Percentiles rank a stretch among this genome's conserved stretches.
phyloP scores from a whole-genome alignment of 1,140 invertebrate species.

The Sminthurinus signatus region DNA sequence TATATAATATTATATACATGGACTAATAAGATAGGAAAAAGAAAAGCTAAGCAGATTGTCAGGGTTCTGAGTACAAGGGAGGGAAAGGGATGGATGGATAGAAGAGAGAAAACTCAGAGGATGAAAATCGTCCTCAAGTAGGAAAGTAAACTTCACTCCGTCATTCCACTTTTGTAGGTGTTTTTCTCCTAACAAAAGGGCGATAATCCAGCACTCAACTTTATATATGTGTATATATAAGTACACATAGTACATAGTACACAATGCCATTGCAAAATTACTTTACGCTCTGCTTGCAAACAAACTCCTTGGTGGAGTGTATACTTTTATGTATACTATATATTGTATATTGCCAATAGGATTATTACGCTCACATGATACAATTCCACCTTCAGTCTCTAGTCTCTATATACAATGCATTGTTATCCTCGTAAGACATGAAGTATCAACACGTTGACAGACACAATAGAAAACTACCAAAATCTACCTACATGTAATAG shows the following conservation, averaged over 20 bases:
- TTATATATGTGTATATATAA: neutral
- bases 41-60: neutral
- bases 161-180: conserved; percentile 12
- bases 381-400: no score
- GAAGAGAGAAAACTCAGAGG: neutral
- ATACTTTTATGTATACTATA: neutral
- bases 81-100: neutral
- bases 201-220: conserved; percentile 20
- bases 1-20: neutral
- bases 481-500: no score
- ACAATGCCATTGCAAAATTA: conserved; percentile 7
- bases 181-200: conserved; percentile 12
- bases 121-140: neutral
- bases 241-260: neutral
- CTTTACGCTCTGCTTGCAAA: conserved; percentile 8
- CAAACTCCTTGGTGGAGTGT: conserved; percentile 1
- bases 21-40: neutral
- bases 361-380: conserved; percentile 7
- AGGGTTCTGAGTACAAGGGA: neutral
- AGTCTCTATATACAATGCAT: no score
- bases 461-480: no score
- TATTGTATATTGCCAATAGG: neutral
- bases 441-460: no score
- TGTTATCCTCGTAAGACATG: no score
- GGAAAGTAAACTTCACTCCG: conserved; percentile 11